phyloP scores from a whole-genome alignment of 2,113 vertebrate species.

The Sminthopsis crassicaudata region DNA sequence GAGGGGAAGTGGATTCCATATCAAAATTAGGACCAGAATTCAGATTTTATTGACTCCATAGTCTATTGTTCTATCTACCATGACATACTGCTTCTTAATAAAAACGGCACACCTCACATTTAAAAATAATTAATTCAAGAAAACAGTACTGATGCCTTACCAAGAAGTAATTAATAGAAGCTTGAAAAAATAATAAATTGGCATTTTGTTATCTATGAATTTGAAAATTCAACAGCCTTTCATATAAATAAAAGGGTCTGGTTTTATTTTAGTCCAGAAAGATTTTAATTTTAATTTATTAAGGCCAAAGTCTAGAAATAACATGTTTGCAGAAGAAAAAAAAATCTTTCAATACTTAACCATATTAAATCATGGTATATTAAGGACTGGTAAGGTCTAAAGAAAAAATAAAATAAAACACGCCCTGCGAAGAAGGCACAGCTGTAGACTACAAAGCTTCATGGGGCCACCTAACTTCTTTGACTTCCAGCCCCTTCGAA shows the following conservation, averaged over 20 bases:
- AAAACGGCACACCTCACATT: background rate
- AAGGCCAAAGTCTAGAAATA: constrained; percentile 76
- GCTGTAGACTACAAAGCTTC: constrained; percentile 73
- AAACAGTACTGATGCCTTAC: background rate
- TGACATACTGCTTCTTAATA: background rate
- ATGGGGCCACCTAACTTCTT: constrained; percentile 59
- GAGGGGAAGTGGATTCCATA: background rate
- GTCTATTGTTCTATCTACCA: background rate
- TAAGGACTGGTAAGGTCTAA: constrained; percentile 71
- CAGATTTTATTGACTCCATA: background rate
- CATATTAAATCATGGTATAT: constrained; percentile 57
- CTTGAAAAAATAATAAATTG: background rate
- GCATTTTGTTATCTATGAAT: background rate
- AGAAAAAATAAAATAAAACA: constrained; percentile 48
- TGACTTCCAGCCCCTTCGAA: constrained; percentile 70
- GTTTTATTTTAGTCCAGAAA: constrained; percentile 19
- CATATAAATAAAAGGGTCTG: background rate
- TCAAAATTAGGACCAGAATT: background rate
- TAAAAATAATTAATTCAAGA: background rate
- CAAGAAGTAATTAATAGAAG: background rate
- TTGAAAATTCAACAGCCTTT: constrained; percentile 2
- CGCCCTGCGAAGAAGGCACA: constrained; percentile 65
- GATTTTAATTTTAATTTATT: constrained; percentile 52
- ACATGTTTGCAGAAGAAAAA: constrained; percentile 54
- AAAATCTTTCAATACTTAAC: constrained; percentile 59